phyloP scores from a whole-genome alignment of 2,888 invertebrate species.

The Amaurobius ferox region DNA sequence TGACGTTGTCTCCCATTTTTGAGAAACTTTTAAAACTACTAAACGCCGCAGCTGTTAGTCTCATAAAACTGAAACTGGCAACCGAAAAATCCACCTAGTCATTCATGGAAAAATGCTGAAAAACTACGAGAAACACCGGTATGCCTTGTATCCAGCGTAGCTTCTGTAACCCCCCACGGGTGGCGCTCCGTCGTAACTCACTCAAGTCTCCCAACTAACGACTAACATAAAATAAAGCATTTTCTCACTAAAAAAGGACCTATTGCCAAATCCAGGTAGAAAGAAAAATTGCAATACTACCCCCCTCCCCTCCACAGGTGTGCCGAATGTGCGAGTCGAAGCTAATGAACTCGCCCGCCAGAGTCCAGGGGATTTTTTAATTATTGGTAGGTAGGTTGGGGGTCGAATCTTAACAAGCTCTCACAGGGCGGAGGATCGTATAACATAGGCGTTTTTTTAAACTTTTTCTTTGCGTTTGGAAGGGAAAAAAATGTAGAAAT shows the following conservation, averaged over 20 bases:
- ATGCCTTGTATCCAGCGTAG: conserved; percentile 41
- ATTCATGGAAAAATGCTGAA: background rate
- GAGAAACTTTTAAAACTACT: background rate
- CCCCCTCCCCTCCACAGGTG: conserved; percentile 45
- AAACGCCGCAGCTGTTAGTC: background rate
- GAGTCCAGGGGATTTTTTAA: conserved; percentile 43
- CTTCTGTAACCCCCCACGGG: conserved; percentile 49
- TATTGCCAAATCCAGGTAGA: conserved; percentile 19
- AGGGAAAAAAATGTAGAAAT: background rate
- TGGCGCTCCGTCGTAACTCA: conserved; percentile 50
- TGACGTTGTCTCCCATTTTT: background rate
- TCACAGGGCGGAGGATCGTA: conserved; percentile 37
- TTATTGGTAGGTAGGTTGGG: conserved; percentile 62
- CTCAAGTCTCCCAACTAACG: conserved; percentile 63
- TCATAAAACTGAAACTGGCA: background rate
- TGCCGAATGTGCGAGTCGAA: conserved; percentile 51
- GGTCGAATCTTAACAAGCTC: conserved; percentile 61
- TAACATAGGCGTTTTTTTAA: background rate
- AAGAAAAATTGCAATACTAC: background rate
- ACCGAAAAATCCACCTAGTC: background rate
- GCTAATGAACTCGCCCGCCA: conserved; percentile 57
- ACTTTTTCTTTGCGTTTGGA: background rate
- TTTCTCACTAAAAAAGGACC: conserved; percentile 37
- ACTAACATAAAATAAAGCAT: conserved; percentile 68
- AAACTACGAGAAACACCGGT: background rate